Base-by-base conservation (phyloP, 2,888 invertebrate genomes). In the Autographa gamma region DNA sequence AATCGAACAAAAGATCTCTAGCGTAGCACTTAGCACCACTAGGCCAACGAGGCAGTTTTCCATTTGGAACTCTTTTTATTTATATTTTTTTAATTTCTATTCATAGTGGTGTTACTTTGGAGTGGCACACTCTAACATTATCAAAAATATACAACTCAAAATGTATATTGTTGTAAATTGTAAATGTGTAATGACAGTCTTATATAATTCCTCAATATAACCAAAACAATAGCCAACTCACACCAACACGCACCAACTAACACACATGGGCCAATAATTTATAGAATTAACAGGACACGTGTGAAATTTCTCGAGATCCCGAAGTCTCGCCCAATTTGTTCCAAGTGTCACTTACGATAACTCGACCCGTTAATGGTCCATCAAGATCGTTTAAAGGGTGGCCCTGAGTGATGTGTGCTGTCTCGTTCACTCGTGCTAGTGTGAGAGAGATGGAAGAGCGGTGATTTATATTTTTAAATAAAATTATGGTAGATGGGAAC, bases 261-360 rank as follows among this genome's bases (percentile, higher is more conserved):
- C 32, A 54, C 9, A 59, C 31, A n/a, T 58, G 56, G 66, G 48
- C 64, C 64, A 76, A 74, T 72, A 80, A 76, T 72, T 77, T 73
- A 71, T 60, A 63, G 56, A 59, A 66, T 58, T 71, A 70, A 76
- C 76, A 70, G 60, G 71, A 69, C 69, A 75, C 65, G 76, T 76
- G 79, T 73, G 69, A 77, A 69, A 65, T 72, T 63, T 66, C 64
- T 68, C 59, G 60, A 66, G 70, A 77, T 66, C 71, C 76, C 76
- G 72, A 25, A 69, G 74, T 83, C 79, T 76, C 83, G 78, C 82
- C 83, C 90, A 89, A 88, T 90, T 89, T 89, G 88, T 85, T 76
- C 80, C 77, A 83, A 90, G 86, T 89, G 89, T 88, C 89, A 88
- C 86, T 88, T 87, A 86, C 86, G 84, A 88, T 89, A 87, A 88